These are phyloP conservation scores for Platysteira castanea DNA, from an alignment of 2,113 vertebrate species.

Conservation along the genomic window DNA sequence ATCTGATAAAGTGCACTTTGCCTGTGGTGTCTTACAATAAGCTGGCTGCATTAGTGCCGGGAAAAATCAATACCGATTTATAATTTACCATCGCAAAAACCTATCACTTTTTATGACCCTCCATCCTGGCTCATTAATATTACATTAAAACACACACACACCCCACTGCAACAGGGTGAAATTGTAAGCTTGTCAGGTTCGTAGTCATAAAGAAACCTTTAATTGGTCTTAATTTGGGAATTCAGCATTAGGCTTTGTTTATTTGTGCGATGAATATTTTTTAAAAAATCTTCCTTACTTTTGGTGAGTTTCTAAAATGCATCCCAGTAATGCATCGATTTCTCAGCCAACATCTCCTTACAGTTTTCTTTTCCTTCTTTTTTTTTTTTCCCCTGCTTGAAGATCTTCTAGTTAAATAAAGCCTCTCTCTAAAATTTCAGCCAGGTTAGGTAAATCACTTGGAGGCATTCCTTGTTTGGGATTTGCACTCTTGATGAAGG, in stretches of 20 bases:
- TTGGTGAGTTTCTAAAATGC: conserved; percentile 29
- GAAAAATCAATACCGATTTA: conserved; percentile 99
- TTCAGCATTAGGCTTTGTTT: conserved; percentile 68
- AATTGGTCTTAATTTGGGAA: conserved; percentile 80
- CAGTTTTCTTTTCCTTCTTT: not conserved
- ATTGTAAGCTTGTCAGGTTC: conserved; percentile 78
- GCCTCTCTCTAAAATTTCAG: not conserved
- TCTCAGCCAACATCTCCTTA: not conserved
- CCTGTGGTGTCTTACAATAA: conserved; percentile 88
- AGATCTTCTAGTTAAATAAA: not conserved
- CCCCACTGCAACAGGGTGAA: conserved; percentile 75
- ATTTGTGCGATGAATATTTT: conserved; percentile 31
- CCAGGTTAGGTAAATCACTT: not conserved
- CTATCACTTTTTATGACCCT: conserved; percentile 97
- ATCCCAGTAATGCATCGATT: not conserved
- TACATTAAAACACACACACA: conserved; percentile 89
- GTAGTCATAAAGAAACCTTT: conserved; percentile 77
- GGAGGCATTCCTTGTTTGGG: not conserved
- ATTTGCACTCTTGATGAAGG: not conserved
- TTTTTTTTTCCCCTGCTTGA: not conserved
- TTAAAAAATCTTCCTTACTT: conserved; percentile 13
- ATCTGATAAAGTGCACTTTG: conserved; percentile 93
- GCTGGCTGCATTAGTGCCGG: conserved; percentile 84
- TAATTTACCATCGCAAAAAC: conserved; percentile 98
- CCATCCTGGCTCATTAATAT: conserved; percentile 98